Conservation (phyloP, 2,797 vertebrate genomes). For the Scarus forsteni region DNA sequence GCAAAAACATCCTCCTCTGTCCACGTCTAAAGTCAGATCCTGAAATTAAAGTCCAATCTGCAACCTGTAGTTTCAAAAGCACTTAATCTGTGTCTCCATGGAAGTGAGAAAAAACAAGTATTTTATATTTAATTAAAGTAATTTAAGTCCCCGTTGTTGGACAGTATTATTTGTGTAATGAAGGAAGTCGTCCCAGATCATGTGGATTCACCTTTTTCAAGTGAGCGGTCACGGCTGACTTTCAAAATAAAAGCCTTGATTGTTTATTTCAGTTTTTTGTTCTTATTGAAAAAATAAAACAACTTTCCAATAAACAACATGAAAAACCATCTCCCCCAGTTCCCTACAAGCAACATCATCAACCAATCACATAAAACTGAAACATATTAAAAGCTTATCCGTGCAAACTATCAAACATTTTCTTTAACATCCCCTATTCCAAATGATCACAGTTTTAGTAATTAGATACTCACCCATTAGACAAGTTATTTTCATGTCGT, state of each 20-base stretch:
- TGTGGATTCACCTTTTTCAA: neutral
- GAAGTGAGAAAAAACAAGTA: too few species aligned
- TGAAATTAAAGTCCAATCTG: neutral
- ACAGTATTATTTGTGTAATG: too few species aligned
- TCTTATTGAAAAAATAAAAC: neutral
- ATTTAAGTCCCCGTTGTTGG: neutral
- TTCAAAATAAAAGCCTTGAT: constrained; percentile 29
- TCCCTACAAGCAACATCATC: too few species aligned
- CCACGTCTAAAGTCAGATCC: neutral
- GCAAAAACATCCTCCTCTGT: neutral
- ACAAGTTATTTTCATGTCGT: too few species aligned
- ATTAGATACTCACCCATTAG: too few species aligned
- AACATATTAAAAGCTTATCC: too few species aligned
- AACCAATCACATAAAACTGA: too few species aligned
- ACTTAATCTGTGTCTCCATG: neutral
- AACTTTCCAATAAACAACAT: too few species aligned
- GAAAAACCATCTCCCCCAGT: too few species aligned
- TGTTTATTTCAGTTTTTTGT: constrained; percentile 1
- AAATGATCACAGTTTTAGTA: too few species aligned
- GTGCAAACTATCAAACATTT: too few species aligned
- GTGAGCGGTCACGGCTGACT: neutral
- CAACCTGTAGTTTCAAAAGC: constrained; percentile 6
- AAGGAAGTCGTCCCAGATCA: neutral
- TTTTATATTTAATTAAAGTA: neutral
- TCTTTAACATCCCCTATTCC: too few species aligned